Conservation (phyloP, 2,113 vertebrate genomes). For the Poeciliopsis prolifica region DNA sequence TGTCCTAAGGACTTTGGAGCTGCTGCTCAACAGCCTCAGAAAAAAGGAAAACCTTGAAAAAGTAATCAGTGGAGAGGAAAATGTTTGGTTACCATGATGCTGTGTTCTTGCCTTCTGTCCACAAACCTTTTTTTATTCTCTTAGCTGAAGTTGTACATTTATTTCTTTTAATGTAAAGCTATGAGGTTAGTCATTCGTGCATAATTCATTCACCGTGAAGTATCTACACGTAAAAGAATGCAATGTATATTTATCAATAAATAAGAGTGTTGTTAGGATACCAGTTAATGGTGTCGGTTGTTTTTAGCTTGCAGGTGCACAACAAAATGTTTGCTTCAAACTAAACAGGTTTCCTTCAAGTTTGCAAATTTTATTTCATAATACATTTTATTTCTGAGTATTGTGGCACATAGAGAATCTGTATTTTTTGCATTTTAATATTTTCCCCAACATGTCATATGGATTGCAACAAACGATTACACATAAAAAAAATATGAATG, state of each 20-base stretch:
- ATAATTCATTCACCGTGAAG: constrained; percentile 6
- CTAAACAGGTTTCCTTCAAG: background rate
- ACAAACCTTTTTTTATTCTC: constrained; percentile 31
- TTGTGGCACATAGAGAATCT: constrained; percentile 77
- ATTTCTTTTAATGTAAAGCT: constrained; percentile 7
- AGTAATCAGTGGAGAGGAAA: constrained; percentile 58
- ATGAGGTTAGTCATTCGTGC: background rate
- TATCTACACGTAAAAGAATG: constrained; percentile 71
- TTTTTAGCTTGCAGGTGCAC: background rate
- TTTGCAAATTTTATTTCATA: constrained; percentile 73
- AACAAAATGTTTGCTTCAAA: constrained; percentile 13
- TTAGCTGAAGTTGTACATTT: constrained; percentile 10
- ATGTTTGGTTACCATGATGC: constrained; percentile 76
- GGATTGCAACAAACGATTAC: constrained; percentile 68
- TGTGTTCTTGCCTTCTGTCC: constrained; percentile 4
- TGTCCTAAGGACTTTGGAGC: constrained; percentile 70
- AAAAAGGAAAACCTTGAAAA: constrained; percentile 70
- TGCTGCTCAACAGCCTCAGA: constrained; percentile 79
- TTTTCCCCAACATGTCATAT: constrained; percentile 61
- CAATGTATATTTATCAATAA: constrained; percentile 79
- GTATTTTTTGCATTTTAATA: constrained; percentile 71
- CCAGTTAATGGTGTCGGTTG: background rate
- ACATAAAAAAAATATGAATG: constrained; percentile 57
- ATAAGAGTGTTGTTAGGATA: constrained; percentile 54
- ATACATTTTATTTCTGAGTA: constrained; percentile 70